Percentiles rank a stretch among this genome's conserved stretches.
phyloP scores from a whole-genome alignment of 2,888 invertebrate genomes.

The Cosmorhoe ocellata region DNA sequence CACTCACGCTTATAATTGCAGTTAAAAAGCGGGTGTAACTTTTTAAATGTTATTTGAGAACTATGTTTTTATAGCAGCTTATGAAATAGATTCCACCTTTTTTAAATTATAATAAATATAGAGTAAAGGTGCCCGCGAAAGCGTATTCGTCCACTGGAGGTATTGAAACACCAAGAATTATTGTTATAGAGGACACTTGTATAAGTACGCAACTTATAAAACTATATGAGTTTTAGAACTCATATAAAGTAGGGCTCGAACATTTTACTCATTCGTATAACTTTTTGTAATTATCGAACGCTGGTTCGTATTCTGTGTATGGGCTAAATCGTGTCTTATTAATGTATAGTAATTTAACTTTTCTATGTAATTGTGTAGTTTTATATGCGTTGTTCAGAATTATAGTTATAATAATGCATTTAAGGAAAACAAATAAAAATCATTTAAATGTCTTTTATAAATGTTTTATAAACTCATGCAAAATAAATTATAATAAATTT shows the following conservation, averaged over 20 bases:
- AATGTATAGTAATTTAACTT: slow-evolving; percentile 42
- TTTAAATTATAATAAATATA: slow-evolving; percentile 23
- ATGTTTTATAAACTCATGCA: no score
- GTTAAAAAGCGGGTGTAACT: no score
- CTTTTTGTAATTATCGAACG: slow-evolving; percentile 28
- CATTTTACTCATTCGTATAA: slow-evolving; percentile 23
- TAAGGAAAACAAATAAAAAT: not conserved
- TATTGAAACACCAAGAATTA: slow-evolving; percentile 73
- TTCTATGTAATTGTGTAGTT: slow-evolving; percentile 22
- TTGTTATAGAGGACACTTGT: slow-evolving; percentile 46
- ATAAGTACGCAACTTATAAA: slow-evolving; percentile 23
- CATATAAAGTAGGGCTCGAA: slow-evolving; percentile 27
- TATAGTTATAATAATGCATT: slow-evolving; percentile 16
- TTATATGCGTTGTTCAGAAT: slow-evolving; percentile 25
- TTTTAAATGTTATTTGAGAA: no score
- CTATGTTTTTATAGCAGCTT: no score
- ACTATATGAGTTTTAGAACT: slow-evolving; percentile 16
- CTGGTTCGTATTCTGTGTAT: slow-evolving; percentile 32
- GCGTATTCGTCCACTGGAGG: slow-evolving; percentile 79
- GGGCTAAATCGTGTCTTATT: slow-evolving; percentile 62
- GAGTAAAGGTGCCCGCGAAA: slow-evolving; percentile 58
- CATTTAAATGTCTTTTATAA: not conserved
- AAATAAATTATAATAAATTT: slow-evolving; percentile 10
- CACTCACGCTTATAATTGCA: slow-evolving; percentile 20
- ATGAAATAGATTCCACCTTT: slow-evolving; percentile 18